Evolutionary conservation across 1,140 invertebrate genomes (phyloP).

Genomic region (Halyomorpha halys): DNA sequence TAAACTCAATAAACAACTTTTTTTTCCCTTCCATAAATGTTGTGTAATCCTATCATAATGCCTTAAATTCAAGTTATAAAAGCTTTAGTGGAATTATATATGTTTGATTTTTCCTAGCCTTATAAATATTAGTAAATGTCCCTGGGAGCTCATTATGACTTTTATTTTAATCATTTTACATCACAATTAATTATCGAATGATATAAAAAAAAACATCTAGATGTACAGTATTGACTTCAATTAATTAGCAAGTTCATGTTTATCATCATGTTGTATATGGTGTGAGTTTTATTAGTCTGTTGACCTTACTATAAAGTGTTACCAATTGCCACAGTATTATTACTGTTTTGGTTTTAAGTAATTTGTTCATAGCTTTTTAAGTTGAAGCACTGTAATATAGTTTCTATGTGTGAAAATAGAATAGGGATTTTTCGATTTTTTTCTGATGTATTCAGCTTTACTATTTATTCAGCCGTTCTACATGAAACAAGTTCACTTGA

Average conservation of each 20-base stretch:
- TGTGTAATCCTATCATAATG: too few species aligned
- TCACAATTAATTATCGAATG: too few species aligned
- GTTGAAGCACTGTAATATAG: slow-evolving; percentile 16
- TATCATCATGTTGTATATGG: background rate
- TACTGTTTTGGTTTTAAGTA: slow-evolving; percentile 11
- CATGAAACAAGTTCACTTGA: background rate
- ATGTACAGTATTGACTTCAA: too few species aligned
- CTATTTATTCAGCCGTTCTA: slow-evolving; percentile 7
- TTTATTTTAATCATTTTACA: background rate
- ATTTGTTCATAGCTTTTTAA: slow-evolving; percentile 15
- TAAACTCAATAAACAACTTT: too few species aligned
- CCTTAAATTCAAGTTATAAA: too few species aligned
- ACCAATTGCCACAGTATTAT: slow-evolving; percentile 16
- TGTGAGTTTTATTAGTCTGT: slow-evolving; percentile 17
- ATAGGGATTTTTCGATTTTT: slow-evolving; percentile 1
- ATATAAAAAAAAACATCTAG: too few species aligned
- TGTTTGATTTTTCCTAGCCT: background rate
- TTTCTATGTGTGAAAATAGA: slow-evolving; percentile 13
- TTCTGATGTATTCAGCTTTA: slow-evolving; percentile 6
- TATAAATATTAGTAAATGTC: background rate
- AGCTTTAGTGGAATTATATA: too few species aligned
- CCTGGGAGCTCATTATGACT: background rate
- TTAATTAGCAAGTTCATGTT: too few species aligned
- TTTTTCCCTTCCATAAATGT: too few species aligned
- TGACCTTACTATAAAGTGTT: slow-evolving; percentile 11